Conservation (phyloP, 2,888 invertebrate genomes). For the Clusia tigrina region DNA sequence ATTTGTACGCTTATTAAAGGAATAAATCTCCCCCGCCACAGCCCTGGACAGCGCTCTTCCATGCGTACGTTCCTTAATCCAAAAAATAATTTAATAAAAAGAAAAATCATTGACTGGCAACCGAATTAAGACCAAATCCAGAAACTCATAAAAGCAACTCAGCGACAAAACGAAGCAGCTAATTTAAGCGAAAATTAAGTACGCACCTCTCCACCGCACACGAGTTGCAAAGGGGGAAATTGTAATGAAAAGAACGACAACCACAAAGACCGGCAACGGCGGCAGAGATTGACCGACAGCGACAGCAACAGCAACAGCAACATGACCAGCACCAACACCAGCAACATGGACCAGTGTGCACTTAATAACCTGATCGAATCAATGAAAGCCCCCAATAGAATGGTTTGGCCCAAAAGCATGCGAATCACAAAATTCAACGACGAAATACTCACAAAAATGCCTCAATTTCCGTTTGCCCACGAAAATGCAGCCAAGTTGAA, state of each 20-base stretch:
- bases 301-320: constrained; percentile 1
- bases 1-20: no score
- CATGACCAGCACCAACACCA: constrained; percentile 3
- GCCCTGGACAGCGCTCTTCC: no score
- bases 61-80: background rate
- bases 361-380: constrained; percentile 8
- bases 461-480: constrained; percentile 1
- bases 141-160: background rate
- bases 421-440: background rate
- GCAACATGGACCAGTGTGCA: background rate
- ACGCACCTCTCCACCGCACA: background rate
- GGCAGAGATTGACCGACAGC: background rate
- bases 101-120: background rate
- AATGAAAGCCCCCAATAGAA: background rate
- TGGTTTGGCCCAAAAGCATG: background rate
- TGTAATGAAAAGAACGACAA: no score
- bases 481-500: background rate
- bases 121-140: background rate
- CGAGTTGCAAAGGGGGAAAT: no score
- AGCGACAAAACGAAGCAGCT: background rate
- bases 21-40: no score
- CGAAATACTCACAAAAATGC: background rate
- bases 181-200: background rate
- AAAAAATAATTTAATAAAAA: no score
- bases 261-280: no score